phyloP scores from a whole-genome alignment of 2,888 invertebrate species.

The Brachypalpus laphriformis region DNA sequence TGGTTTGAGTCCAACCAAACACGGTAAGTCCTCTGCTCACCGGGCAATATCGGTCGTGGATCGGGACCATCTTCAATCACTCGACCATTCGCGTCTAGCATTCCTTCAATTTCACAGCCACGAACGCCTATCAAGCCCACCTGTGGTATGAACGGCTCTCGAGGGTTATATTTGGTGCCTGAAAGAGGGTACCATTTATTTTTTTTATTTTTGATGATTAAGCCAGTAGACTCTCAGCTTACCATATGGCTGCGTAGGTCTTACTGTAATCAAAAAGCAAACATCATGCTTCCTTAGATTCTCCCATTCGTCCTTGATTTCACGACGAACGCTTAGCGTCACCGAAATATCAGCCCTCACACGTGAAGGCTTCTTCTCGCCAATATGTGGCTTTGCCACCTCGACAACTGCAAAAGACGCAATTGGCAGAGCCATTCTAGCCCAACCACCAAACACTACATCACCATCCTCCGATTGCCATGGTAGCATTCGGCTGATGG shows the following conservation, averaged over 20 bases:
- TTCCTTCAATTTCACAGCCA: conserved; percentile 99
- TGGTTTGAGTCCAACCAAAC: conserved; percentile 99
- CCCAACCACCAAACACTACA: conserved; percentile 98
- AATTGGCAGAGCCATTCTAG: conserved; percentile 98
- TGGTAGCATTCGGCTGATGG: conserved; percentile 96
- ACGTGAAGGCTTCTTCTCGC: conserved; percentile 96
- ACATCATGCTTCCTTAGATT: conserved; percentile 98
- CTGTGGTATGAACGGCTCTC: conserved; percentile 94
- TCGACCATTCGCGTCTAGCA: conserved; percentile 96
- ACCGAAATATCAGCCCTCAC: conserved; percentile 98
- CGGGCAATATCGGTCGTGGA: conserved; percentile 92
- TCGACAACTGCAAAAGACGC: conserved; percentile 96
- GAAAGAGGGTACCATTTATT: conserved; percentile 19
- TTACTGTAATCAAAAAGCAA: conserved; percentile 96
- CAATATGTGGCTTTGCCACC: conserved; percentile 95
- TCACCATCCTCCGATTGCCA: conserved; percentile 95
- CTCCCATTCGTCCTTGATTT: conserved; percentile 99
- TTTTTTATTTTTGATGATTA: not conserved
- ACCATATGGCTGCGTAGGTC: conserved; percentile 93
- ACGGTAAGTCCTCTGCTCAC: conserved; percentile 95
- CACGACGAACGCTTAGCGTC: conserved; percentile 93
- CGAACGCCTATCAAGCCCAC: conserved; percentile 95
- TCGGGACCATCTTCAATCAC: conserved; percentile 98
- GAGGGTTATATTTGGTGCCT: conserved; percentile 91
- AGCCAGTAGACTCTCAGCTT: conserved; percentile 76